A percentile compares a stretch with the other conserved stretches of the same genome.
Evolutionary conservation across 2,888 invertebrate species (phyloP).

Genomic region (Protophormia terraenovae): DNA sequence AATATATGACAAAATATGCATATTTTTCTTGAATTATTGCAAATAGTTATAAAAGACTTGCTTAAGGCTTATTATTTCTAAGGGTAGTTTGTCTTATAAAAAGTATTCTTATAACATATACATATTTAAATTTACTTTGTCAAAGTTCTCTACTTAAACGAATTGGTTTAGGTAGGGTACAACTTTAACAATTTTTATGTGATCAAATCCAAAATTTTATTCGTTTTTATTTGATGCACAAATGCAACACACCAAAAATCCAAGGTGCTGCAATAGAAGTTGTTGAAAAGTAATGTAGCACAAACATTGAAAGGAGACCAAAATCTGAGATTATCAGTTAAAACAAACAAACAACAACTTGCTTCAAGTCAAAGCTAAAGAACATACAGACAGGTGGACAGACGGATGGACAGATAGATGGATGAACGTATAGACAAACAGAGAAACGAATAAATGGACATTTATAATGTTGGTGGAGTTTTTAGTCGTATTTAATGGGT

Average conservation of each 20-base stretch:
- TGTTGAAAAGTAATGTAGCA: constrained; percentile 47
- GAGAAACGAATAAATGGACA: constrained; percentile 17
- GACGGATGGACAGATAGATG: neutral
- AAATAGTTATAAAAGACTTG: no score
- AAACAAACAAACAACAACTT: constrained; percentile 66
- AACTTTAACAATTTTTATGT: neutral
- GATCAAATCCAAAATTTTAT: neutral
- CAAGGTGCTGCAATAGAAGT: constrained; percentile 13
- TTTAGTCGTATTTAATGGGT: constrained; percentile 10
- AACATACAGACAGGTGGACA: constrained; percentile 12
- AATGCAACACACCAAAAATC: neutral
- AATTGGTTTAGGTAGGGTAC: no score
- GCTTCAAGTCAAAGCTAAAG: constrained; percentile 41
- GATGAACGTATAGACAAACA: neutral
- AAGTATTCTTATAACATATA: no score
- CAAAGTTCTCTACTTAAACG: no score
- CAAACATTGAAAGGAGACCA: constrained; percentile 71
- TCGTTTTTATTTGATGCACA: neutral
- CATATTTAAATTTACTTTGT: no score
- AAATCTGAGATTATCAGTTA: constrained; percentile 77
- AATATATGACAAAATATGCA: neutral
- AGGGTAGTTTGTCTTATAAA: no score
- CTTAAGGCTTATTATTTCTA: no score
- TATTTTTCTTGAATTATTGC: neutral
- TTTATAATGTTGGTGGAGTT: constrained; percentile 35